Evolutionary conservation across 2,797 vertebrate genomes (phyloP).

Genomic region (Pelodytes ibericus): DNA sequence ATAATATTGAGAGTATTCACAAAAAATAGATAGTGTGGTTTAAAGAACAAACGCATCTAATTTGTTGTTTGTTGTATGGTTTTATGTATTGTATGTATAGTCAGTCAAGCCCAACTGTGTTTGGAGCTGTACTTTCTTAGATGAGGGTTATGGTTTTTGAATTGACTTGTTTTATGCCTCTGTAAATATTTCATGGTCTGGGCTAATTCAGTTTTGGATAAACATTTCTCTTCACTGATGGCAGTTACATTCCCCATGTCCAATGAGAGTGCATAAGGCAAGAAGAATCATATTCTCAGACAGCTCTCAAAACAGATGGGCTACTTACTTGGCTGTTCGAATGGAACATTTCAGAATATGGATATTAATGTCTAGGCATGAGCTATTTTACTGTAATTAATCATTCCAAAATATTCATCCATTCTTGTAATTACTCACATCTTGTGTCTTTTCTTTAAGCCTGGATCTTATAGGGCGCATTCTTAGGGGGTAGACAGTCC

Average conservation of each 20-base stretch:
- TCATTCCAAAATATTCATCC: background rate
- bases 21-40: too few relatives aligned
- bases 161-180: background rate
- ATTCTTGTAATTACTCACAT: background rate
- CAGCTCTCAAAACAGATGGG: background rate
- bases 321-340: slow-evolving; percentile 29
- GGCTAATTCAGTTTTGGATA: slow-evolving; percentile 10
- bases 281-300: slow-evolving; percentile 14
- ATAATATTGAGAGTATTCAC: too few relatives aligned
- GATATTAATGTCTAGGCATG: slow-evolving; percentile 11
- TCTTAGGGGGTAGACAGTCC: too few relatives aligned
- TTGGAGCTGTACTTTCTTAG: too few relatives aligned
- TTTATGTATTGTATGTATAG: too few relatives aligned
- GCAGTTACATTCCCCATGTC: slow-evolving; percentile 21
- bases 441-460: background rate
- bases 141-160: background rate
- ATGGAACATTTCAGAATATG: slow-evolving; percentile 12
- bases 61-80: background rate
- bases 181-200: background rate
- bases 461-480: background rate
- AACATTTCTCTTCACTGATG: background rate
- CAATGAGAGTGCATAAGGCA: background rate
- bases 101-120: too few relatives aligned
- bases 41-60: too few relatives aligned
- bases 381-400: background rate